phyloP scores from a whole-genome alignment of 2,113 vertebrate species.

The Crotalus helleri region DNA sequence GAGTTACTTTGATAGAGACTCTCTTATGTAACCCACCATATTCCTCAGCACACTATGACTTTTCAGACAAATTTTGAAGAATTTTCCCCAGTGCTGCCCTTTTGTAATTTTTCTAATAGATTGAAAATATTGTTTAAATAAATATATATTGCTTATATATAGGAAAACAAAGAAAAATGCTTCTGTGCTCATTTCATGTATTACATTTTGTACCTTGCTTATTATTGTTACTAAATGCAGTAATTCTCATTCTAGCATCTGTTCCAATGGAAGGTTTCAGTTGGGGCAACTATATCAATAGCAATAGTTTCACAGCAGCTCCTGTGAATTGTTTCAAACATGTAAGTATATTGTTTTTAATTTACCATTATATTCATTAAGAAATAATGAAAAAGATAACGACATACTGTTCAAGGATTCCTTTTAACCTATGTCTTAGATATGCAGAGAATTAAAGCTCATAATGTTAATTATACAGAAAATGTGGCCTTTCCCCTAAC shows the following conservation, averaged over 20 bases:
- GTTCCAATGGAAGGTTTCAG: conserved; percentile 84
- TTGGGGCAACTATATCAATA: conserved; percentile 96
- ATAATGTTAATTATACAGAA: neutral
- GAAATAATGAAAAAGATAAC: neutral
- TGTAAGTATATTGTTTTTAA: conserved; percentile 72
- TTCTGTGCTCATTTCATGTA: neutral
- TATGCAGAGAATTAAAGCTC: neutral
- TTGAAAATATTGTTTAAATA: conserved; percentile 6
- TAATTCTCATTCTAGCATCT: conserved; percentile 64
- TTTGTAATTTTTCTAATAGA: neutral
- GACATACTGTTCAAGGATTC: neutral
- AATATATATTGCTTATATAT: neutral
- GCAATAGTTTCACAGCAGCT: conserved; percentile 91
- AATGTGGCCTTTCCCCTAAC: neutral
- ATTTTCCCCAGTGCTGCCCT: neutral
- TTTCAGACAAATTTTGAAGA: neutral
- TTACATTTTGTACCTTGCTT: neutral
- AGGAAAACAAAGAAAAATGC: neutral
- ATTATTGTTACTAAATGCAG: conserved; percentile 47
- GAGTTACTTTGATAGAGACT: neutral
- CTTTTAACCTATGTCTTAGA: neutral
- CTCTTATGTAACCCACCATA: neutral
- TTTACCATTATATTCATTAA: neutral
- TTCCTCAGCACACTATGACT: neutral
- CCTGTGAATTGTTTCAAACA: conserved; percentile 97